These are phyloP conservation scores for Suillia variegata DNA, from an alignment of 2,888 invertebrate genomes.

Conservation along the genomic window DNA sequence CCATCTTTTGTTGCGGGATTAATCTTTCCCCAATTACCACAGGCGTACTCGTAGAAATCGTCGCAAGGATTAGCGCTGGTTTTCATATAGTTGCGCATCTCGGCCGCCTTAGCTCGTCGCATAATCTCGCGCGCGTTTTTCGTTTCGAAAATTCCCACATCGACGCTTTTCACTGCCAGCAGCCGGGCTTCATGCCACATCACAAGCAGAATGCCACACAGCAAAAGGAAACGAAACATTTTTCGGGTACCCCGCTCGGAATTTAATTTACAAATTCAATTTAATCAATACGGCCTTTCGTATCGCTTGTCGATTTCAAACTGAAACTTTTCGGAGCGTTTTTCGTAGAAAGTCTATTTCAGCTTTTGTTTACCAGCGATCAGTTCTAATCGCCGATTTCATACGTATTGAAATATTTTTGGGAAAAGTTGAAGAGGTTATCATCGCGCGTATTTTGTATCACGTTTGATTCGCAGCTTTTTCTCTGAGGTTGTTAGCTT, in stretches of 20 bases:
- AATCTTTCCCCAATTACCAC: conserved; percentile 47
- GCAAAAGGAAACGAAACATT: conserved; percentile 11
- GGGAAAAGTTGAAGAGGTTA: conserved; percentile 6
- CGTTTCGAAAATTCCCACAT: conserved; percentile 35
- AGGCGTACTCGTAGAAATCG: conserved; percentile 51
- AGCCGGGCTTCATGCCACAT: conserved; percentile 20
- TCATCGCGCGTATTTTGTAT: conserved; percentile 4
- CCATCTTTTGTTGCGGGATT: conserved; percentile 37
- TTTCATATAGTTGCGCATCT: conserved; percentile 45
- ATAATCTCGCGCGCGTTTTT: conserved; percentile 41
- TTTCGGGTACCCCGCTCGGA: conserved; percentile 17
- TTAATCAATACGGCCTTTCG: conserved; percentile 5
- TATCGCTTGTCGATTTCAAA: too few species aligned
- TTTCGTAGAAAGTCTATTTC: background rate
- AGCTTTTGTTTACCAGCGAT: background rate
- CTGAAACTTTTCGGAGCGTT: background rate
- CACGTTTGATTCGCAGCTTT: background rate
- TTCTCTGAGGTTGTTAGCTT: background rate
- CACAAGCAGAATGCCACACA: background rate
- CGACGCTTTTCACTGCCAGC: background rate
- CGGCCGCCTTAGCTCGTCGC: conserved; percentile 48
- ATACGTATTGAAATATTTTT: background rate
- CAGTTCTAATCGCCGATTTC: conserved; percentile 3
- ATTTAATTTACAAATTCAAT: too few species aligned
- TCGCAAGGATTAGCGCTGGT: conserved; percentile 42